Percentiles rank a stretch among this genome's conserved stretches.
phyloP scores from a whole-genome alignment of 2,113 vertebrate genomes.

The Rhinolophus sinicus region DNA sequence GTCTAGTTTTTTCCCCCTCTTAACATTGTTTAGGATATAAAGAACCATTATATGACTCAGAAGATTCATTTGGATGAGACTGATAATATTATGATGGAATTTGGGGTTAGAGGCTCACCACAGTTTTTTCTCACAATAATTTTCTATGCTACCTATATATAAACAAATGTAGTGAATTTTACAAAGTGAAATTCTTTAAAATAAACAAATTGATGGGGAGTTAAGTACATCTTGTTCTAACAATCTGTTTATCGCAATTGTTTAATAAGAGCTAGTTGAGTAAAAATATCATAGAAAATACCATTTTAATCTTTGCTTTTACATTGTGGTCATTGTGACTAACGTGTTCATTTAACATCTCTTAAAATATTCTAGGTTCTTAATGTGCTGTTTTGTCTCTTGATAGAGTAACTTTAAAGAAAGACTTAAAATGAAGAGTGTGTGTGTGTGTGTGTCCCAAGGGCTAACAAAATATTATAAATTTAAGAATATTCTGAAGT shows the following conservation, averaged over 20 bases:
- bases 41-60: not conserved
- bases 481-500: conserved; percentile 52
- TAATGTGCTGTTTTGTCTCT: conserved; percentile 2
- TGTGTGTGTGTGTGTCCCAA: conserved; percentile 9
- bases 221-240: not conserved
- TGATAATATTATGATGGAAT: not conserved
- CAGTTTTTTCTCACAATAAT: conserved; percentile 34
- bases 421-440: conserved; percentile 21
- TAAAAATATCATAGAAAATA: conserved; percentile 39
- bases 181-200: conserved; percentile 40
- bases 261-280: conserved; percentile 31
- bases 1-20: not conserved
- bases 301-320: conserved; percentile 42
- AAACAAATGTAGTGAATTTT: conserved; percentile 39
- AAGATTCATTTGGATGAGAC: conserved; percentile 16
- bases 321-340: not conserved
- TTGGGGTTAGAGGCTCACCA: not conserved
- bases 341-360: conserved; percentile 42
- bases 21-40: conserved; percentile 36
- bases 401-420: conserved; percentile 35
- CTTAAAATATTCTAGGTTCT: conserved; percentile 51
- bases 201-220: not conserved
- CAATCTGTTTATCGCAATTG: conserved; percentile 59
- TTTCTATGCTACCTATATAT: not conserved
- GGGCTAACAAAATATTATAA: conserved; percentile 26